Base-by-base conservation (phyloP, 2,888 invertebrate genomes). In the Automeris io region DNA sequence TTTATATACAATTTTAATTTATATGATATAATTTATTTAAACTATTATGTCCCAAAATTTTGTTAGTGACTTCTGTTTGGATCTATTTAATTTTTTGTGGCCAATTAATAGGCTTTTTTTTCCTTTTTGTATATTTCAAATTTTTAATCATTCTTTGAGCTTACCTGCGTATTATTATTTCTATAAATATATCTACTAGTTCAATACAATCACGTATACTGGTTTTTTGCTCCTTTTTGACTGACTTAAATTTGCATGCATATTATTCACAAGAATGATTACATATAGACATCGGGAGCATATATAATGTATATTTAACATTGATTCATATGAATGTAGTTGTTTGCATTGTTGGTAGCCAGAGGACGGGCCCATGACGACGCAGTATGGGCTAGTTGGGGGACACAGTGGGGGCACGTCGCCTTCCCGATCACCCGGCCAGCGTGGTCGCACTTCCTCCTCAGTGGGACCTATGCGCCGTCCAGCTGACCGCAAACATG, bases 401-500 rank as follows among this genome's bases (percentile, higher is more conserved):
- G 73, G 78, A 2, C 72, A 71, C 19, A 79, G 80, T 29, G 85
- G 83, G 1, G 77, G 77, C 2, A 64, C 81, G 0, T 82, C 86
- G 5, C 78, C 81, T 1, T 76, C 83, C 1, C 71, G 83, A 19
- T 64, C 72, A 5, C 79, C 82, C 5, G 71, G 70, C 5, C 81
- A 79, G 51, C 61, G 85, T n/a, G 80, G 83, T 9, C 64, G 83
- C 7, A 63, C 83, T 13, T 79, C 85, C 7, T 80, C 83, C 2
- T 80, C 83, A 0, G 90, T 90, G 13, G 95, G 95, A 0, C 95
- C 95, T 1, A 94, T 95, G 89, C 87, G 95, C 36, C 81, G 94
- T 33, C 93, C 93, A 1, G 91, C 92, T 26, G 95, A 95, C 57
- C 88, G 94, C 40, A 92, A 92, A 60, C 92, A 94, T 59, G 95